A percentile compares a stretch with the other conserved stretches of the same genome.
These are phyloP conservation scores for Morpho helenor DNA, from an alignment of 2,888 invertebrate genomes.

Conservation along the genomic window DNA sequence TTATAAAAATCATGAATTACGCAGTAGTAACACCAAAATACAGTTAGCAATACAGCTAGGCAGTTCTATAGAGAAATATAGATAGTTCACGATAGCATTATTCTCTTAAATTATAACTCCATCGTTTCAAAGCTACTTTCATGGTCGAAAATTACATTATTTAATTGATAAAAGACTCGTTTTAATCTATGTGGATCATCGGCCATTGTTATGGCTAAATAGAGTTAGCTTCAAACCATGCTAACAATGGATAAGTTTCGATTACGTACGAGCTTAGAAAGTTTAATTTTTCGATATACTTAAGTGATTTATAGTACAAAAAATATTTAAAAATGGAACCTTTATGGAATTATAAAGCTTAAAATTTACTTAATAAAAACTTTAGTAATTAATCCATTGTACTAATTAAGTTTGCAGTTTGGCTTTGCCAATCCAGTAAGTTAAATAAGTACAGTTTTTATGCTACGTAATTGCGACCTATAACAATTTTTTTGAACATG, in stretches of 20 bases:
- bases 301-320: background rate
- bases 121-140: slow-evolving; percentile 23
- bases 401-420: too few relatives aligned
- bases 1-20: too few relatives aligned
- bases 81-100: slow-evolving; percentile 4
- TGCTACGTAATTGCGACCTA: too few relatives aligned
- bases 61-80: background rate
- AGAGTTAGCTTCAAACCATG: slow-evolving; percentile 26
- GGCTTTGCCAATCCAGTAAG: too few relatives aligned
- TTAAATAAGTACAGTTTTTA: too few relatives aligned
- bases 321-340: background rate
- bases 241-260: slow-evolving; percentile 25
- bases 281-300: slow-evolving; percentile 16
- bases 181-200: slow-evolving; percentile 32
- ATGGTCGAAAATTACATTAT: slow-evolving; percentile 27
- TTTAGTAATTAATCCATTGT: too few relatives aligned
- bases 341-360: too few relatives aligned
- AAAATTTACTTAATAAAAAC: too few relatives aligned
- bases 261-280: slow-evolving; percentile 25
- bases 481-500: too few relatives aligned
- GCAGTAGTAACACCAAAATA: too few relatives aligned
- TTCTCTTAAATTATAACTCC: slow-evolving; percentile 15
- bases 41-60: too few relatives aligned
- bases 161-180: slow-evolving; percentile 29
- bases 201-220: slow-evolving; percentile 30